A percentile compares a stretch with the other conserved stretches of the same genome.
Conservation (phyloP, 2,797 vertebrate genomes). For the Graptemys geographica region DNA sequence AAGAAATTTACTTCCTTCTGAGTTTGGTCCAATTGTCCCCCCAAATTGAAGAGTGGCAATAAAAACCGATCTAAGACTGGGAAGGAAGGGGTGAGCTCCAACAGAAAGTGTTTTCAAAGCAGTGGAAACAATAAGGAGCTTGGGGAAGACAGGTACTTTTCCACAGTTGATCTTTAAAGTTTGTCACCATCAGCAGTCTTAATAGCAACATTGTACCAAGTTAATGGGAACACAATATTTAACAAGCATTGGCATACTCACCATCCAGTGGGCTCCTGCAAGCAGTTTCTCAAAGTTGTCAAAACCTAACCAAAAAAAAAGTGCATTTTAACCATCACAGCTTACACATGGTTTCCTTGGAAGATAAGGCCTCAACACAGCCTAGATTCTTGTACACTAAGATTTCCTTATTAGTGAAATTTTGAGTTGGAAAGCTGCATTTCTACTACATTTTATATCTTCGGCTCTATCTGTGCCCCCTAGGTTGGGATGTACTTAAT, state of each 20-base stretch:
- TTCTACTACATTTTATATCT: background rate
- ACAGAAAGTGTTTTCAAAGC: background rate
- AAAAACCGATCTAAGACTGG: background rate
- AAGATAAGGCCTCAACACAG: rapidly evolving
- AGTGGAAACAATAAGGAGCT: rapidly evolving
- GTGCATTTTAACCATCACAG: background rate
- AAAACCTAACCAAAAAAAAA: conserved; percentile 83
- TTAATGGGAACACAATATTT: background rate
- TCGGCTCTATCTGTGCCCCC: background rate
- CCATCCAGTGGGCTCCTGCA: conserved; percentile 97
- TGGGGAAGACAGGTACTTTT: rapidly evolving
- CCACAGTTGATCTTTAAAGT: background rate
- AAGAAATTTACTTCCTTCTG: background rate
- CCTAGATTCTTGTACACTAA: background rate
- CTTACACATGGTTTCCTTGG: background rate
- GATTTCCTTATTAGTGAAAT: background rate
- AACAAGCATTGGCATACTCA: conserved; percentile 72
- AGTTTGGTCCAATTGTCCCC: background rate
- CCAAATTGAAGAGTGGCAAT: background rate
- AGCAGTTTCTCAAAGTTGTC: conserved; percentile 96
- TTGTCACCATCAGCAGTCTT: background rate
- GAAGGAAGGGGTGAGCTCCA: background rate
- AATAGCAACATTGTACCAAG: background rate
- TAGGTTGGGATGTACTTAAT: background rate
- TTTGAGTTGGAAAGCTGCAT: background rate